These are phyloP conservation scores for Orthosia gothica DNA, from an alignment of 2,888 invertebrate species.

Conservation along the genomic window DNA sequence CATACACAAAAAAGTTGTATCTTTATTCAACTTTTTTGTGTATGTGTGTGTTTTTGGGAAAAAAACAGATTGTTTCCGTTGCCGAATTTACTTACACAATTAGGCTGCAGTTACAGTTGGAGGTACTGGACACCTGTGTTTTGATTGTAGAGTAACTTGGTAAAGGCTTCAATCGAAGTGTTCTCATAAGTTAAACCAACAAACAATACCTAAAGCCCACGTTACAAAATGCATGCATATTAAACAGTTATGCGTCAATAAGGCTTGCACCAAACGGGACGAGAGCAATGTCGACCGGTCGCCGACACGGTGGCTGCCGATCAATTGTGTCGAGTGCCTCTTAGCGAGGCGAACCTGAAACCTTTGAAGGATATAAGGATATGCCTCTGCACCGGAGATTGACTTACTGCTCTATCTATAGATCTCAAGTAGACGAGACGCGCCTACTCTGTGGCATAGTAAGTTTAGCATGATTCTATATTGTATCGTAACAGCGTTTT, in stretches of 20 bases:
- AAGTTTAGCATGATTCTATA: constrained; percentile 10
- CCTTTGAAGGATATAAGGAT: constrained; percentile 79
- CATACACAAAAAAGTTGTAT: too few relatives aligned
- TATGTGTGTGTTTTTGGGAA: too few relatives aligned
- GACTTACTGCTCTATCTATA: constrained; percentile 75
- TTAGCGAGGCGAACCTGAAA: constrained; percentile 69
- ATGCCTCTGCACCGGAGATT: constrained; percentile 81
- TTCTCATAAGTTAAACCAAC: background rate
- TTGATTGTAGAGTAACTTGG: background rate
- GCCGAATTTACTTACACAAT: too few relatives aligned
- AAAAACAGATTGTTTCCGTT: too few relatives aligned
- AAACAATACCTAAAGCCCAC: constrained; percentile 33
- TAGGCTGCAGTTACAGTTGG: background rate
- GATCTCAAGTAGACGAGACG: constrained; percentile 43
- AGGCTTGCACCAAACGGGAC: constrained; percentile 54
- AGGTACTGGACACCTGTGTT: background rate
- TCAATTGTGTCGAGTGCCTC: constrained; percentile 76
- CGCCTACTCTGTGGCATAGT: constrained; percentile 22
- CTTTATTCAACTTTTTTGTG: too few relatives aligned
- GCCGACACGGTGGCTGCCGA: constrained; percentile 74
- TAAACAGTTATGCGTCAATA: constrained; percentile 57
- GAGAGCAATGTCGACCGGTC: constrained; percentile 70
- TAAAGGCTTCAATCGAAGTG: background rate
- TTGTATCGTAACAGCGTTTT: constrained; percentile 22
- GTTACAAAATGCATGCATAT: constrained; percentile 34